Percentiles rank a stretch among this genome's conserved stretches.
Evolutionary conservation across 2,888 invertebrate species (phyloP).

Genomic region (Deroplatys truncata): DNA sequence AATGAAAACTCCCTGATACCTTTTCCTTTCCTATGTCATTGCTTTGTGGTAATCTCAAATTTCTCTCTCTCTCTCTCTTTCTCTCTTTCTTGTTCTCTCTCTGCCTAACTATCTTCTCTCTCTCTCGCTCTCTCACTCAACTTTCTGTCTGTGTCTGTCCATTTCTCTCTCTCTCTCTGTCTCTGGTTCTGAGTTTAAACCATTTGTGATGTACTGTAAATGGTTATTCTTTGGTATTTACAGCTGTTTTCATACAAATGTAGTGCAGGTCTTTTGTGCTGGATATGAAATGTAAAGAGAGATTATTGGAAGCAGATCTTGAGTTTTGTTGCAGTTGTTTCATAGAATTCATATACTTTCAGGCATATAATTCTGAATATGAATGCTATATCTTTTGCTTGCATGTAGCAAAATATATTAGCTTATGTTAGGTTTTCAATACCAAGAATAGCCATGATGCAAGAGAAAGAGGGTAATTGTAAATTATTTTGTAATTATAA

Average conservation of each 20-base stretch:
- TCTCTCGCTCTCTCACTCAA: not conserved
- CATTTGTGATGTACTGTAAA: not conserved
- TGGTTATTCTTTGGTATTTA: slow-evolving; percentile 1
- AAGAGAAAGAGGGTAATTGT: not conserved
- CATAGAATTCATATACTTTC: no score
- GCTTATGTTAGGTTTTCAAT: not conserved
- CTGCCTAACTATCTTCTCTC: not conserved
- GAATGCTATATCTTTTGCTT: not conserved
- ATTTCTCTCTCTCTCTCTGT: not conserved
- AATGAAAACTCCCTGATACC: not conserved
- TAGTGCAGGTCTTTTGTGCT: not conserved
- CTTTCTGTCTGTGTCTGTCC: not conserved
- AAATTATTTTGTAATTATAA: not conserved
- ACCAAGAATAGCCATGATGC: not conserved
- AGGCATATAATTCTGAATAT: no score
- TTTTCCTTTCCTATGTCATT: not conserved
- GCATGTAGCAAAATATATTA: not conserved
- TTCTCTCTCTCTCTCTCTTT: not conserved
- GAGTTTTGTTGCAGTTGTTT: not conserved
- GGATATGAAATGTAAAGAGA: not conserved
- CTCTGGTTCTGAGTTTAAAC: not conserved
- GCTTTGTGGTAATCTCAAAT: not conserved
- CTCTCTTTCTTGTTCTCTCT: not conserved
- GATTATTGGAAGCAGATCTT: not conserved
- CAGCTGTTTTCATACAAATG: not conserved